Conservation (phyloP, 1,140 invertebrate species). For the Oedothorax gibbosus region DNA sequence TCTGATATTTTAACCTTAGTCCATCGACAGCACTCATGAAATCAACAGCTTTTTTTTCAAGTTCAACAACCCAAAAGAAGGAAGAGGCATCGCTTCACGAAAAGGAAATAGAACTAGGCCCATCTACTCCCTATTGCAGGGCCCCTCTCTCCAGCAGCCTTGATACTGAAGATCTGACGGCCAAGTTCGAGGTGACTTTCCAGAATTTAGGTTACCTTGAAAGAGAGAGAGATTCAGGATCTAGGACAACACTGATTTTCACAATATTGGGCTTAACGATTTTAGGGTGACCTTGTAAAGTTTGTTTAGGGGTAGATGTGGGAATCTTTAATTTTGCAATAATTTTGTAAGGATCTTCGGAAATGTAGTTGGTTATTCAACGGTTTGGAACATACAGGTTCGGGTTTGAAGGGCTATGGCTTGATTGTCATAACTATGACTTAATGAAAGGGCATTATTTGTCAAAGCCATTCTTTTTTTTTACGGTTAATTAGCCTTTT, state of each 20-base stretch:
- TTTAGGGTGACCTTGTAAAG: constrained; percentile 13
- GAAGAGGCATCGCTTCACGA: neutral
- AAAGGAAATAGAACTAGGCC: constrained; percentile 30
- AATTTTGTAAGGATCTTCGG: neutral
- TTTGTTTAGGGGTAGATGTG: neutral
- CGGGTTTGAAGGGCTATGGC: too few relatives aligned
- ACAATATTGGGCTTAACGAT: constrained; percentile 18
- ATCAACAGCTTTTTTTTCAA: constrained; percentile 24
- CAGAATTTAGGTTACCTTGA: constrained; percentile 45
- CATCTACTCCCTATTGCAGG: neutral
- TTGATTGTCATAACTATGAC: too few relatives aligned
- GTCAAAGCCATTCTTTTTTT: too few relatives aligned
- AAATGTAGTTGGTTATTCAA: neutral
- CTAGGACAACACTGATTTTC: constrained; percentile 18
- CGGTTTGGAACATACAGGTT: too few relatives aligned
- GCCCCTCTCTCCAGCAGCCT: constrained; percentile 4
- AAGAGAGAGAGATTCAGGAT: constrained; percentile 18
- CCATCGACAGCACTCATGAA: neutral
- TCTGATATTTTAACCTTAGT: constrained; percentile 6
- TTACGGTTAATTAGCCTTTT: too few relatives aligned
- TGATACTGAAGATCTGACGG: constrained; percentile 7
- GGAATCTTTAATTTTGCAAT: neutral
- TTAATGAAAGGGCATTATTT: too few relatives aligned
- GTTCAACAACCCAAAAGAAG: constrained; percentile 31
- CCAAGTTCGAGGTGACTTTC: constrained; percentile 47